Conservation (phyloP, 2,888 invertebrate species). For the Heliconius hortense region DNA sequence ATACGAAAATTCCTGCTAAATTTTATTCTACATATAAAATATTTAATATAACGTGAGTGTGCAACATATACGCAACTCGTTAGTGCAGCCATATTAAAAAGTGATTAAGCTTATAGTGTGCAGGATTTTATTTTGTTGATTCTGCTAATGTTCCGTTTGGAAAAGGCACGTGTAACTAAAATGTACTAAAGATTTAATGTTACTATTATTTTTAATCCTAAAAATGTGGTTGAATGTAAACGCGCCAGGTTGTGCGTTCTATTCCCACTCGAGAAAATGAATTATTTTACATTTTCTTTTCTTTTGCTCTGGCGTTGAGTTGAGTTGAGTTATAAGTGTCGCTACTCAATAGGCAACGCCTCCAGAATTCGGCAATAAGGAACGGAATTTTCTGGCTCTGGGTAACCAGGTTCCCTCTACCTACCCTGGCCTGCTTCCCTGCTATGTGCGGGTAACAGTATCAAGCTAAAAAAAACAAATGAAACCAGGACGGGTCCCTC, state of each 20-base stretch:
- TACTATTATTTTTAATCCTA: neutral
- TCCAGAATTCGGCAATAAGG: neutral
- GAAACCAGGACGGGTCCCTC: no score
- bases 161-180: neutral
- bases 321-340: neutral
- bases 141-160: constrained; percentile 11
- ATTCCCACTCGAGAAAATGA: neutral
- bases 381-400: no score
- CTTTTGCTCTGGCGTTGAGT: neutral
- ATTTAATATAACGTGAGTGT: constrained; percentile 19
- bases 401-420: no score
- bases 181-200: neutral
- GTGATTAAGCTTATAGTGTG: constrained; percentile 28
- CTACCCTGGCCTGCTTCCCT: no score
- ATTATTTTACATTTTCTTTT: neutral
- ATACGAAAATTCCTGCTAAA: constrained; percentile 17
- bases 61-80: constrained; percentile 19
- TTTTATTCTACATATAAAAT: neutral
- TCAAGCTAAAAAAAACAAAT: neutral
- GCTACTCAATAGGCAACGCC: neutral
- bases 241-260: neutral
- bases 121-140: constrained; percentile 13
- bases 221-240: neutral
- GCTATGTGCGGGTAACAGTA: neutral
- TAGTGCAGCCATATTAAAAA: constrained; percentile 30